Conservation (phyloP, 2,797 vertebrate genomes). For the Pipistrellus pygmaeus region DNA sequence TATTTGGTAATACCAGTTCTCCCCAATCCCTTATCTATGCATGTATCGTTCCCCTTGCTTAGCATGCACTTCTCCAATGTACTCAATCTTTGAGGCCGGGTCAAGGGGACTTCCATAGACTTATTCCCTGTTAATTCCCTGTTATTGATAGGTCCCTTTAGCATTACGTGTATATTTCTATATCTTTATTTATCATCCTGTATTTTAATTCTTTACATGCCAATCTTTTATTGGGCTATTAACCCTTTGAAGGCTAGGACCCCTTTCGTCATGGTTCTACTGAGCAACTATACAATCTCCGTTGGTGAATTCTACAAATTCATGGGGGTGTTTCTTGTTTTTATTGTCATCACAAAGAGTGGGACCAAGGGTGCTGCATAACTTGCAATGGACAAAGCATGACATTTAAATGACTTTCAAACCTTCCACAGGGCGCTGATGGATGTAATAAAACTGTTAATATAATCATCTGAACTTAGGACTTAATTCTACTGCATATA, state of each 20-base stretch:
- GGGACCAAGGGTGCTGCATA: neutral
- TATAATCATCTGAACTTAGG: neutral
- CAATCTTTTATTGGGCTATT: neutral
- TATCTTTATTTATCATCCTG: neutral
- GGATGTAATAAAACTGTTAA: neutral
- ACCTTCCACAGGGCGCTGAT: neutral
- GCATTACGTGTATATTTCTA: neutral
- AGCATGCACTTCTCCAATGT: neutral
- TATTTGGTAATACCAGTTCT: neutral
- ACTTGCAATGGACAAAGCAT: neutral
- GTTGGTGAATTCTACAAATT: neutral
- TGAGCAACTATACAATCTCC: neutral
- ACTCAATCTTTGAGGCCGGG: neutral
- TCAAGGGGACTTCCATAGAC: neutral
- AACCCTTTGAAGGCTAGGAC: neutral
- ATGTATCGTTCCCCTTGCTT: neutral
- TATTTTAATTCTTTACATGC: neutral
- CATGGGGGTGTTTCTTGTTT: neutral
- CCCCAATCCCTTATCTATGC: neutral
- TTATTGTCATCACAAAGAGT: neutral
- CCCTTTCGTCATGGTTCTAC: neutral
- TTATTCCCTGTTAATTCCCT: neutral
- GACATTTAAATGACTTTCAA: conserved; percentile 28
- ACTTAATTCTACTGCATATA: neutral
- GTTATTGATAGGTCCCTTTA: neutral